Percentiles rank a stretch among this genome's conserved stretches.
Conservation (phyloP, 2,888 invertebrate species). For the Physocephala rufipes region DNA sequence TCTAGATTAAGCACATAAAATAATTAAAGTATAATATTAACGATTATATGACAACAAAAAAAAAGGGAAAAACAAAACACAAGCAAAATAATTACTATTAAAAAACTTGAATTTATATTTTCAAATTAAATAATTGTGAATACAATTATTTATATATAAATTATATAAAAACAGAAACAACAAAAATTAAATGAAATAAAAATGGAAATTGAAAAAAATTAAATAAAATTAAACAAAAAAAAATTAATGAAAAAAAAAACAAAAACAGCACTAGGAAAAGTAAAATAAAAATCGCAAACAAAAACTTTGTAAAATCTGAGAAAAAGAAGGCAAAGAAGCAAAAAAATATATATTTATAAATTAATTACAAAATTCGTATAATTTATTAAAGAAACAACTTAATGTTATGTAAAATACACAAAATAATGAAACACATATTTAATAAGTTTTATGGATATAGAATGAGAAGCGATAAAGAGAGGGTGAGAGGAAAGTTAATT, state of each 20-base stretch:
- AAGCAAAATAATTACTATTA: background rate
- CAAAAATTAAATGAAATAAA: slow-evolving; percentile 16
- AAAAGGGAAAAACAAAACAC: background rate
- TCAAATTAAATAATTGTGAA: slow-evolving; percentile 25
- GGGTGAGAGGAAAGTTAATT: slow-evolving; percentile 40
- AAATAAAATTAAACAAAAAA: slow-evolving; percentile 27
- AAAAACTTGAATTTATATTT: slow-evolving; percentile 29
- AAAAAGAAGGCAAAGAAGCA: slow-evolving; percentile 29
- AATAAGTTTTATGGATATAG: slow-evolving; percentile 23
- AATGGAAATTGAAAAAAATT: slow-evolving; percentile 27
- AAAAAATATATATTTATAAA: slow-evolving; percentile 33
- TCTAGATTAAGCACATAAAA: slow-evolving; percentile 22
- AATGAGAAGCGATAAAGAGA: no score
- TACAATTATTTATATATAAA: slow-evolving; percentile 28
- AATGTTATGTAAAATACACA: slow-evolving; percentile 27
- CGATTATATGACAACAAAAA: slow-evolving; percentile 12
- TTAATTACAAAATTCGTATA: slow-evolving; percentile 27
- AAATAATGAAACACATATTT: background rate
- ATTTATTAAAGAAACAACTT: slow-evolving; percentile 29
- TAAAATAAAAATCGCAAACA: slow-evolving; percentile 30
- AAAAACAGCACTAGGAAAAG: slow-evolving; percentile 34
- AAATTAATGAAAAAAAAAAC: slow-evolving; percentile 36
- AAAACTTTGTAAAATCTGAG: slow-evolving; percentile 31
- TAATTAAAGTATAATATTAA: slow-evolving; percentile 18
- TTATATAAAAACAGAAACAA: slow-evolving; percentile 32